Evolutionary conservation across 2,888 invertebrate genomes (phyloP), one percentile per base, ranked within the genome.

Genomic region (Scaptomyza caliginosa): DNA sequence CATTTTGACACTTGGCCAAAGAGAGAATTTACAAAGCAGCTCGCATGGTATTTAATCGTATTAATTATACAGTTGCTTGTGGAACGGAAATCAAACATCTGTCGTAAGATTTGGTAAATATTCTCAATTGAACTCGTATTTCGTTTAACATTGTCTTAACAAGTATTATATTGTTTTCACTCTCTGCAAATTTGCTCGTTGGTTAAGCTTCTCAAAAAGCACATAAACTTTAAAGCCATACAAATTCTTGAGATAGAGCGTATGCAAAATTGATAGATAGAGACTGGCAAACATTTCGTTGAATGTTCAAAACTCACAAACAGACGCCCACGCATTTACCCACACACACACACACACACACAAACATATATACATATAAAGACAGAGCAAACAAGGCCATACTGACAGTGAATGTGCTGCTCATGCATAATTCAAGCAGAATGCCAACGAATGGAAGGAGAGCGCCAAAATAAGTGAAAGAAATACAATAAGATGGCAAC

Each of bases 191-290:
- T 65, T 58, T 66, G 54, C 42, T 43, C 24, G 56, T 49, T 10
- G 50, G 39, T 56, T 49, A 60, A 71, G 56, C 55, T 34, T 21
- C 21, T 23, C 11, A 52, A 45, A 66, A 55, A 42, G n/a, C 26
- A 32, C 58, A 66, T 52, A 64, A 66, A 77, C 65, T 74, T 64
- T 64, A 74, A 80, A 77, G 74, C 58, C 74, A 64, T 72, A 50
- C 74, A 74, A 80, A 77, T 80, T 81, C 72, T 81, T 65, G 59
- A 80, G 74, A 69, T 81, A 72, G 65, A 72, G 58, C 68, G 62
- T 67, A 81, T 80, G 84, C 72, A 77, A 81, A 84, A 80, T 81
- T 80, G 72, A 84, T 84, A 72, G 69, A 84, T 80, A 77, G 71
- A 64, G 64, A 54, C 62, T 45, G 71, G 23, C 56, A 46, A 40